phyloP scores from a whole-genome alignment of 2,113 vertebrate species.

The Callorhinus ursinus region DNA sequence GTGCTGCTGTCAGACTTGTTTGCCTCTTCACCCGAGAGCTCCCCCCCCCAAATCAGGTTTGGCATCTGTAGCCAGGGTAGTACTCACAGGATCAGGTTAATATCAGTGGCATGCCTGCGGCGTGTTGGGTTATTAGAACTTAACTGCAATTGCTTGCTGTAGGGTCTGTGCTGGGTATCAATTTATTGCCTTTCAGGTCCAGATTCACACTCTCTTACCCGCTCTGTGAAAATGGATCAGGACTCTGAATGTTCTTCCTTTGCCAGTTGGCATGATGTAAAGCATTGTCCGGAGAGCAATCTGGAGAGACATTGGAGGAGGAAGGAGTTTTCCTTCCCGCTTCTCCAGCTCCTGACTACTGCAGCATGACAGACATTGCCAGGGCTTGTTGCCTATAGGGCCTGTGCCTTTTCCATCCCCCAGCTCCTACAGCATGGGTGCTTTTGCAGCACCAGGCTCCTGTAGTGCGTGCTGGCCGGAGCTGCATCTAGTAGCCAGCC shows the following conservation, averaged over 20 bases:
- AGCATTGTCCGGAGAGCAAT: neutral
- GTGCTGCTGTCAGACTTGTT: neutral
- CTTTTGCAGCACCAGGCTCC: neutral
- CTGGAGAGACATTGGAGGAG: neutral
- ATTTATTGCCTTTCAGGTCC: neutral
- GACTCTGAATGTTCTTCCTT: neutral
- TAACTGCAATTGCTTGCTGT: neutral
- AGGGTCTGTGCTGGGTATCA: neutral
- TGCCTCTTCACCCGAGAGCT: neutral
- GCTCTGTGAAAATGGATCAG: neutral
- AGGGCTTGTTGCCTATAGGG: neutral
- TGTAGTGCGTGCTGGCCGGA: neutral
- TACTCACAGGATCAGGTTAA: neutral
- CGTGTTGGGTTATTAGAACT: neutral
- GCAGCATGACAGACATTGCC: neutral
- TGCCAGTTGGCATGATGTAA: neutral
- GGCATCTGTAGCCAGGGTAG: neutral
- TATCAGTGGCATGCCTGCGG: neutral
- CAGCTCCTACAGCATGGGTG: fast-evolving
- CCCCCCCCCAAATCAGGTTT: neutral
- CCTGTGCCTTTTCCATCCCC: neutral
- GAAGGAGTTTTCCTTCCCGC: neutral
- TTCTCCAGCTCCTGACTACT: neutral
- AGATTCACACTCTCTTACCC: neutral
- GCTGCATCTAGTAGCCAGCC: too few species aligned